Conservation (phyloP, 2,888 invertebrate species). For the Baronia brevicornis region DNA sequence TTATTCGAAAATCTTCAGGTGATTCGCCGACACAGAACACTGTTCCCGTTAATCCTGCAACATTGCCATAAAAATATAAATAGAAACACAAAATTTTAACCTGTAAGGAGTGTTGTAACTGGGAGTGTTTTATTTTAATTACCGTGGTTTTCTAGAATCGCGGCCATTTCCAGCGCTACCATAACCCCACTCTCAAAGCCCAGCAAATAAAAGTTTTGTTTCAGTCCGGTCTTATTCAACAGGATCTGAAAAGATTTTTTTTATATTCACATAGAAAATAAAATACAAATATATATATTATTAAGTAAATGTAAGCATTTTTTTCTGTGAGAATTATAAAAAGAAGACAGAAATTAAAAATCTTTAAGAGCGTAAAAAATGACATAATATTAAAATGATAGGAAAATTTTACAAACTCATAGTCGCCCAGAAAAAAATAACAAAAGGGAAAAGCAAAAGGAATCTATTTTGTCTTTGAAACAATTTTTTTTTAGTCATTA, state of each 20-base stretch:
- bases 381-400: too few species aligned
- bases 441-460: too few species aligned
- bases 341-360: too few species aligned
- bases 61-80: slow-evolving; percentile 1
- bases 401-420: too few species aligned
- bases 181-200: slow-evolving; percentile 34
- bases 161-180: slow-evolving; percentile 32
- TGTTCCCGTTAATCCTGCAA: slow-evolving; percentile 37
- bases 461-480: too few species aligned
- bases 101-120: neutral
- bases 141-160: slow-evolving; percentile 33
- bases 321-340: too few species aligned
- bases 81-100: slow-evolving; percentile 1
- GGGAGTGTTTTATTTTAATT: slow-evolving; percentile 13
- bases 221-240: slow-evolving; percentile 20
- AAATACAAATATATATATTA: too few species aligned
- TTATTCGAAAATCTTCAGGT: slow-evolving; percentile 31
- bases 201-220: slow-evolving; percentile 27
- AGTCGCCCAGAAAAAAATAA: too few species aligned
- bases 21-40: slow-evolving; percentile 41
- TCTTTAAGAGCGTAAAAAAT: too few species aligned
- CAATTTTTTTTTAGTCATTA: too few species aligned
- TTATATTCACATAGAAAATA: too few species aligned
- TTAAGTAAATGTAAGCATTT: too few species aligned
- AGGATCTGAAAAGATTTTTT: slow-evolving; percentile 26